Evolutionary conservation across 2,888 invertebrate genomes (phyloP).

Genomic region (Therioaphis trifolii): DNA sequence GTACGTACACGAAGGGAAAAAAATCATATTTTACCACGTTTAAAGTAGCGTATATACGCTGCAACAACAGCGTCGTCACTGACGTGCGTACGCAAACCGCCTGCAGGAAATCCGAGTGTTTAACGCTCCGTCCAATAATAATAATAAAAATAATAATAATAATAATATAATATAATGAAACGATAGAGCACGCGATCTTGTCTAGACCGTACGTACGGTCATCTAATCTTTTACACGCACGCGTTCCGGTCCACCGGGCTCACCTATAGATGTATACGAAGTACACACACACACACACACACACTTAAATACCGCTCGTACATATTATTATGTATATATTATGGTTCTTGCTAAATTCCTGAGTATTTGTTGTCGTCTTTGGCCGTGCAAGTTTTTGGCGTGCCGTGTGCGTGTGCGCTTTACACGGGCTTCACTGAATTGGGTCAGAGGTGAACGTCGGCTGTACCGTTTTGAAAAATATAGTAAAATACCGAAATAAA

Average conservation of each 20-base stretch:
- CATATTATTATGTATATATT: background rate
- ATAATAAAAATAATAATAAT: conserved; percentile 18
- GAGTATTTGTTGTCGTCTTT: background rate
- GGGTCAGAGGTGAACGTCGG: conserved; percentile 41
- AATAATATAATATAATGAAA: conserved; percentile 16
- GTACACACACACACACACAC: background rate
- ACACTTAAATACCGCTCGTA: background rate
- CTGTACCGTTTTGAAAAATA: conserved; percentile 38
- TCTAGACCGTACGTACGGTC: conserved; percentile 17
- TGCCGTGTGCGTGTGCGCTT: background rate
- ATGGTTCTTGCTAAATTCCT: background rate
- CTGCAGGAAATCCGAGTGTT: conserved; percentile 21
- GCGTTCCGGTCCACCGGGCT: conserved; percentile 37
- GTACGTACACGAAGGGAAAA: conserved; percentile 1
- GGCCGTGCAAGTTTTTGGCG: too few species aligned
- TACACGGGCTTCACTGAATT: background rate
- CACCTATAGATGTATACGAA: too few species aligned
- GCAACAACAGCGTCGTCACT: background rate
- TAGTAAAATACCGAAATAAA: background rate
- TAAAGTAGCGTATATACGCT: conserved; percentile 39
- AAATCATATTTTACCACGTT: conserved; percentile 41
- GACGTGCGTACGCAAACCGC: conserved; percentile 39
- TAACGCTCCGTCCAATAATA: conserved; percentile 31
- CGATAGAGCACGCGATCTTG: conserved; percentile 50
- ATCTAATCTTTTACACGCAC: conserved; percentile 34